Percentiles rank a stretch among this genome's conserved stretches.
Evolutionary conservation across 2,113 vertebrate genomes (phyloP).

Genomic region (Dipodomys merriami): DNA sequence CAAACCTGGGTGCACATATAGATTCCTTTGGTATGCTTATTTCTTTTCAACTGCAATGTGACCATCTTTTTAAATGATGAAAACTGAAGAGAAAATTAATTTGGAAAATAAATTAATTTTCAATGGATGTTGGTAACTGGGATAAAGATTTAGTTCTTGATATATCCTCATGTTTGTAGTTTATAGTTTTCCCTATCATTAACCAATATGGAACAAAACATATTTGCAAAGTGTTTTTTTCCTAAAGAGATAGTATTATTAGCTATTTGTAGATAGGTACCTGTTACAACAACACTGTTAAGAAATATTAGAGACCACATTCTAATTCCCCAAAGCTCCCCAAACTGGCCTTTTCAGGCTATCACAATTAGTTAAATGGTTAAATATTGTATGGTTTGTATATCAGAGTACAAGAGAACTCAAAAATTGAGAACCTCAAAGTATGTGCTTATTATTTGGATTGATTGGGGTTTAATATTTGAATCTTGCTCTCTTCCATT

Average conservation of each 20-base stretch:
- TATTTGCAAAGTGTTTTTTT: slow-evolving; percentile 47
- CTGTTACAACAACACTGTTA: neutral
- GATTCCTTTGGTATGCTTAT: slow-evolving; percentile 93
- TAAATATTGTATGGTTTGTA: neutral
- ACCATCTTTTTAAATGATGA: slow-evolving; percentile 80
- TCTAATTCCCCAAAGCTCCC: neutral
- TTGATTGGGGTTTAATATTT: neutral
- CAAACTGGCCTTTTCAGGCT: neutral
- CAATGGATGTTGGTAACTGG: slow-evolving; percentile 66
- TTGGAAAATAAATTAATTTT: slow-evolving; percentile 62
- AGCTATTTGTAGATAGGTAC: too few relatives aligned
- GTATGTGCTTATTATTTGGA: neutral
- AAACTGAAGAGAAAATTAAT: slow-evolving; percentile 67
- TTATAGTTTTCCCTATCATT: neutral
- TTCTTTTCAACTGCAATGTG: slow-evolving; percentile 88
- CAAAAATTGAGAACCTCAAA: neutral
- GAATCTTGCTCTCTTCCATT: neutral
- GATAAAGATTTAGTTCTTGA: neutral
- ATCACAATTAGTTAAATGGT: neutral
- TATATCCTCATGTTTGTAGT: slow-evolving; percentile 9
- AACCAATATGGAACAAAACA: slow-evolving; percentile 27
- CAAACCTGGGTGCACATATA: slow-evolving; percentile 90
- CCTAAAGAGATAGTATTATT: neutral
- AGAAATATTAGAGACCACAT: neutral
- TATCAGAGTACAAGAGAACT: slow-evolving; percentile 22